Conservation (phyloP, 92 coral and sea anemone genomes). For the Epizoanthus scotinus region DNA sequence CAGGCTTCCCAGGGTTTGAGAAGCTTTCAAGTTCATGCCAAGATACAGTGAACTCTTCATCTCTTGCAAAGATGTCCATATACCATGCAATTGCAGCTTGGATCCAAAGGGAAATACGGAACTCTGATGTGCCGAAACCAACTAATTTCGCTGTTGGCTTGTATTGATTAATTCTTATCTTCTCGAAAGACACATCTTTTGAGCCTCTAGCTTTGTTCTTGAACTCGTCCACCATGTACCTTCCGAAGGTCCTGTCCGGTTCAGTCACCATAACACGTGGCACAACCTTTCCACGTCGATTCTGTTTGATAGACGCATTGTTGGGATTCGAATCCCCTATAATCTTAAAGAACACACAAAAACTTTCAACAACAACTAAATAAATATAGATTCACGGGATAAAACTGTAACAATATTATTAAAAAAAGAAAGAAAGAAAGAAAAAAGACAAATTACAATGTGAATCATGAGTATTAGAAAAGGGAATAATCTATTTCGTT, state of each 20-base stretch:
- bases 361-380: neutral
- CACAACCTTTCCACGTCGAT: neutral
- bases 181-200: conserved; percentile 50
- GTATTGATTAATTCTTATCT: conserved; percentile 18
- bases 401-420: too few relatives aligned
- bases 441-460: too few relatives aligned
- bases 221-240: conserved; percentile 34
- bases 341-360: neutral
- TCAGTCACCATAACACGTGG: conserved; percentile 9
- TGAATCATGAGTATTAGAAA: too few relatives aligned
- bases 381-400: conserved; percentile 1
- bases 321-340: conserved; percentile 12
- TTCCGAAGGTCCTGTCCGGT: conserved; percentile 28
- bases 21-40: conserved; percentile 45
- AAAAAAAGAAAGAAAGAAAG: too few relatives aligned
- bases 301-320: neutral
- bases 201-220: conserved; percentile 26
- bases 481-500: too few relatives aligned
- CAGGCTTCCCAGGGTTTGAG: conserved; percentile 26
- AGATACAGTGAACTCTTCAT: neutral
- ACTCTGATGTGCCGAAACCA: conserved; percentile 43
- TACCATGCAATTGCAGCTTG: conserved; percentile 25
- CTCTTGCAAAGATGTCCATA: conserved; percentile 2
- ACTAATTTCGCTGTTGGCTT: conserved; percentile 38
- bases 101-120: conserved; percentile 35